Percentiles rank a stretch among this genome's conserved stretches.
phyloP scores from a whole-genome alignment of 1,140 invertebrate species.

The Ooceraea biroi region DNA sequence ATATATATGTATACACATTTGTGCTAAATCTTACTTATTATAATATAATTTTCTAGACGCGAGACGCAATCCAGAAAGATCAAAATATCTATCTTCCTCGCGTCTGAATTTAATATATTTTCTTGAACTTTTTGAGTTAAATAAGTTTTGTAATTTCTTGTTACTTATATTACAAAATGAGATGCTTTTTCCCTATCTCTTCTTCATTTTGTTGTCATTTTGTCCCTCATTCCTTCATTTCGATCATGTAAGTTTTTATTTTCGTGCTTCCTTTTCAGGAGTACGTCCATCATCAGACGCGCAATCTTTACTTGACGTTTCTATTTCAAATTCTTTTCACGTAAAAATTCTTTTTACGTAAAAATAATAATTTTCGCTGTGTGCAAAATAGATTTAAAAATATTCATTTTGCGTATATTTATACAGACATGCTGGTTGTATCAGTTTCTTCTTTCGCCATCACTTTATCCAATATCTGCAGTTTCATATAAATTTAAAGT shows the following conservation, averaged over 20 bases:
- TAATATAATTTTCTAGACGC: slow-evolving; percentile 19
- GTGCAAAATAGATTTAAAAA: slow-evolving; percentile 1
- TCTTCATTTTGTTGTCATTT: slow-evolving; percentile 37
- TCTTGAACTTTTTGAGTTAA: slow-evolving; percentile 61
- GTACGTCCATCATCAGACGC: slow-evolving; percentile 3
- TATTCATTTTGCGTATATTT: slow-evolving; percentile 11
- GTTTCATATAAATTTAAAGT: slow-evolving; percentile 25
- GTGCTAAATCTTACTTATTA: slow-evolving; percentile 36
- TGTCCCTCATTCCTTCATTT: too few relatives aligned
- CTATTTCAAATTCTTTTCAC: slow-evolving; percentile 18
- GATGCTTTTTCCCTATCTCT: too few relatives aligned
- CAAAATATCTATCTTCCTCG: slow-evolving; percentile 26
- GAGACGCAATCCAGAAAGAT: slow-evolving; percentile 7
- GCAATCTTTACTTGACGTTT: slow-evolving; percentile 30
- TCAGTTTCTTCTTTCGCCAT: neutral
- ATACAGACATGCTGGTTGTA: neutral
- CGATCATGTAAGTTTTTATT: slow-evolving; percentile 24
- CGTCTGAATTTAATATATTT: too few relatives aligned
- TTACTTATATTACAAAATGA: slow-evolving; percentile 3
- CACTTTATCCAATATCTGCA: neutral
- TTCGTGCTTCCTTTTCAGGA: slow-evolving; percentile 19
- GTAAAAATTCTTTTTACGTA: neutral
- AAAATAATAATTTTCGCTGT: neutral
- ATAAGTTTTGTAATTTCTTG: slow-evolving; percentile 33
- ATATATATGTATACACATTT: neutral